Evolutionary conservation across 1,140 invertebrate species (phyloP).

Genomic region (Ips typographus): DNA sequence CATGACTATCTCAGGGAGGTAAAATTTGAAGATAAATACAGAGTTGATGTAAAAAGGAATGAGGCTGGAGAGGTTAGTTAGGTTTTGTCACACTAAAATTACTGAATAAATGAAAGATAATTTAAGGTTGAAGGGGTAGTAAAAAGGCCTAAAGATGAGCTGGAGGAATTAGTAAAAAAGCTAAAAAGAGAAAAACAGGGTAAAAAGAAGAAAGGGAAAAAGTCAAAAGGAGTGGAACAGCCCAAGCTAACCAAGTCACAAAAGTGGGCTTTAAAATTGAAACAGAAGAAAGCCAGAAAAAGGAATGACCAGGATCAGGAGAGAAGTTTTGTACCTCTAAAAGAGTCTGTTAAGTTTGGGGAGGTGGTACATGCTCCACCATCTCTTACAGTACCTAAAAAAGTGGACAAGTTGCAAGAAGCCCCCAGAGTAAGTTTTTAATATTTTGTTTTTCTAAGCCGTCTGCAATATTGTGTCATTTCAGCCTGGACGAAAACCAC

Average conservation of each 20-base stretch:
- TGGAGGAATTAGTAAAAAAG: conserved; percentile 50
- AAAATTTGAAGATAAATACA: conserved; percentile 58
- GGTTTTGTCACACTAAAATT: conserved; percentile 10
- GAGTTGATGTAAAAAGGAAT: conserved; percentile 57
- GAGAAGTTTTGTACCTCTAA: conserved; percentile 51
- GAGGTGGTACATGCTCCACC: conserved; percentile 69
- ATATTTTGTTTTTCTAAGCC: neutral
- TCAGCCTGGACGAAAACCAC: conserved; percentile 58
- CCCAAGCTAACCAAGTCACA: conserved; percentile 54
- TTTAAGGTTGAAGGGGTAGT: conserved; percentile 49
- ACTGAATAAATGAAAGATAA: conserved; percentile 14
- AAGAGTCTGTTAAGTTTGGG: conserved; percentile 65
- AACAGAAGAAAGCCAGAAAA: conserved; percentile 54
- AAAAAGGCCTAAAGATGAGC: conserved; percentile 54
- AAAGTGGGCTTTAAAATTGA: conserved; percentile 53
- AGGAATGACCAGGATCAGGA: conserved; percentile 37
- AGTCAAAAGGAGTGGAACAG: conserved; percentile 48
- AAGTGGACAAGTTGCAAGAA: conserved; percentile 49
- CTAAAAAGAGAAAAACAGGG: conserved; percentile 47
- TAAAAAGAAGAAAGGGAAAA: conserved; percentile 52
- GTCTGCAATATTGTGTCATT: conserved; percentile 7
- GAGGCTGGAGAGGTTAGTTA: conserved; percentile 50
- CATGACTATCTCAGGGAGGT: conserved; percentile 55
- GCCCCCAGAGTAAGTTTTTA: conserved; percentile 52
- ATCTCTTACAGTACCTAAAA: conserved; percentile 56